Evolutionary conservation across 2,113 vertebrate genomes (phyloP), one percentile per base, ranked within the genome.

Genomic region (Lophius piscatorius): DNA sequence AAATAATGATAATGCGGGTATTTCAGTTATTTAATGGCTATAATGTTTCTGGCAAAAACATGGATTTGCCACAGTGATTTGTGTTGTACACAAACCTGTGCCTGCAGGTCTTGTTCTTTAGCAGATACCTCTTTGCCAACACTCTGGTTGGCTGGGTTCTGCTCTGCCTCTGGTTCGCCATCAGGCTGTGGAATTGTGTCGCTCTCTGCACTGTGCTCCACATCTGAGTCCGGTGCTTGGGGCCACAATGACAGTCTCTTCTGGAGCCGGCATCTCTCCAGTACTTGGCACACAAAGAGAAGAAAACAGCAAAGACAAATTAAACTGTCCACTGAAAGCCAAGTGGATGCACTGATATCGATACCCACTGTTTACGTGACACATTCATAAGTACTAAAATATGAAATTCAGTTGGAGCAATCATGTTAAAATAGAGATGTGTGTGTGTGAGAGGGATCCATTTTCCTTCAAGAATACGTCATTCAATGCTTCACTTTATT

Each of bases 151-250:
- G 45, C 38, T 9, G 8, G 10, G 41, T 65, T 64, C 28, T 59
- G 48, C 16, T 73, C 55, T 26, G 64, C 60, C 42, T 69, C 67
- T 16, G 41, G 59, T 45, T 80, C 73, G 20, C 16, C 75, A 36
- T 79, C 74, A 21, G 52, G 72, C 35, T 54, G 74, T 16, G 17
- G 51, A 21, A 13, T 17, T 10, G 61, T 74, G 39, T 93, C 91
- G 26, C 91, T 93, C 44, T 91, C 92, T 34, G 86, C 82, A 18
- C 91, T 91, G 35, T 82, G 84, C 67, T 92, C 91, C 61, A 90
- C 75, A 11, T 91, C 89, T 1, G 91, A 91, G 65, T 59, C 41
- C 3, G 44, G 59, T 24, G 52, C 52, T 38, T 59, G 64, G n/a
- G 68, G 58, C 50, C 58, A 34, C 0, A 31, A 69, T 3, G 66